Conservation (phyloP, 2,113 vertebrate species). For the Neotragus moschatus region DNA sequence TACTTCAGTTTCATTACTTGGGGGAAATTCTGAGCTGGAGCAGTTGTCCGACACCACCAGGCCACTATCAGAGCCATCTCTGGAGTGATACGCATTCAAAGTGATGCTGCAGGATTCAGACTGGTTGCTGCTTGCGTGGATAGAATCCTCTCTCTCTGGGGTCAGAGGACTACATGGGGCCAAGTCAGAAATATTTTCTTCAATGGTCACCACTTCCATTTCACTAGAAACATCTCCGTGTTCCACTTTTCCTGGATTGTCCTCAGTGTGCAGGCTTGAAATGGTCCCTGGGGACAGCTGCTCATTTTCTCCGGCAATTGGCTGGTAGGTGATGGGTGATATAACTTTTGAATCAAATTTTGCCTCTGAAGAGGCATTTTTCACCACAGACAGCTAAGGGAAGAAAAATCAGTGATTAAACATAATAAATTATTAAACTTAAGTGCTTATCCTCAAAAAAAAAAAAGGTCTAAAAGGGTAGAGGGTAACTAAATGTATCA, state of each 20-base stretch:
- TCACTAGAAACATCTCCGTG: background rate
- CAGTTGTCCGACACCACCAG: background rate
- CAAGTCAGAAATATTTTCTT: background rate
- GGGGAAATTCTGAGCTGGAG: background rate
- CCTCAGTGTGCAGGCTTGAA: background rate
- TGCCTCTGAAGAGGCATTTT: conserved; percentile 59
- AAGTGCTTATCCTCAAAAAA: background rate
- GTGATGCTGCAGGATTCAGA: conserved; percentile 15
- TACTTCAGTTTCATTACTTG: background rate
- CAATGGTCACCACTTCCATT: background rate
- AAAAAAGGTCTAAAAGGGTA: background rate
- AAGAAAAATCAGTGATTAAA: conserved; percentile 3
- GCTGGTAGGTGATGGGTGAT: conserved; percentile 35
- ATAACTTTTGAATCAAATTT: conserved; percentile 59
- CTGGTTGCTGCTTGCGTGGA: conserved; percentile 48
- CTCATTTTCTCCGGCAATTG: background rate
- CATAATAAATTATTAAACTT: background rate
- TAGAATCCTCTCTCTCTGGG: conserved; percentile 24
- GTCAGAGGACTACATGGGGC: background rate
- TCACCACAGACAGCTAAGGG: conserved; percentile 75
- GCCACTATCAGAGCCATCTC: conserved; percentile 45
- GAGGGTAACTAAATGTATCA: background rate
- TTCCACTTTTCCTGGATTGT: background rate
- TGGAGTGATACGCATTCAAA: conserved; percentile 51
- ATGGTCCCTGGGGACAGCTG: background rate